Percentiles rank a stretch among this genome's conserved stretches.
Conservation (phyloP, 2,797 vertebrate genomes). For the Malurus splendens region DNA sequence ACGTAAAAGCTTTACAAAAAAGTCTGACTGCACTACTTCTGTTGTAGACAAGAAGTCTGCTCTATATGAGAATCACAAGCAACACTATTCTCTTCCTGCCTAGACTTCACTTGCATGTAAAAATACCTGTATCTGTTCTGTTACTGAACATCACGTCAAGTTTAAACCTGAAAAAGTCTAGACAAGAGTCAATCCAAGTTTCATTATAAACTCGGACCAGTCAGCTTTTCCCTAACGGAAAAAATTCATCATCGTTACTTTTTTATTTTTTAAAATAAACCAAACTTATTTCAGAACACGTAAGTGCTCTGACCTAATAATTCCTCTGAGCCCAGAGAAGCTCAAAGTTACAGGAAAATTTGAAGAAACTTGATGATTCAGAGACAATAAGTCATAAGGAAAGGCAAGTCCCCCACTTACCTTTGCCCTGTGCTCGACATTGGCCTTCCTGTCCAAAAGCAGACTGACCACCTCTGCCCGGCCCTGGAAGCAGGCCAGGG, state of each 20-base stretch:
- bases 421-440: slow-evolving; percentile 97
- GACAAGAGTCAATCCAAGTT: neutral
- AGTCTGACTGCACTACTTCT: slow-evolving; percentile 2
- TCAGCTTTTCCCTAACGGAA: neutral
- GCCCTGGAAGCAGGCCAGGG: slow-evolving; percentile 96
- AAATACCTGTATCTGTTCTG: neutral
- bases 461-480: slow-evolving; percentile 97
- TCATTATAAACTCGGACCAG: neutral
- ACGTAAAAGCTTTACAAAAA: slow-evolving; percentile 33
- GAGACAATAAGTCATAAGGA: neutral
- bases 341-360: neutral
- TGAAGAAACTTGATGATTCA: neutral
- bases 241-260: neutral
- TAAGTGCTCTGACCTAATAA: neutral
- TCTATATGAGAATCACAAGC: neutral
- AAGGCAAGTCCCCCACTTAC: slow-evolving; percentile 60
- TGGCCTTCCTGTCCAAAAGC: slow-evolving; percentile 95
- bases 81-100: neutral
- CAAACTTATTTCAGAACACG: neutral
- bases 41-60: neutral
- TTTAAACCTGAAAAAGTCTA: neutral
- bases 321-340: neutral
- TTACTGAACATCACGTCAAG: neutral
- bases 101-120: neutral
- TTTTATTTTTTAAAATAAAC: neutral